A percentile compares a stretch with the other conserved stretches of the same genome.
phyloP scores from a whole-genome alignment of 2,888 invertebrate genomes.

The Ernsta delagoae region DNA sequence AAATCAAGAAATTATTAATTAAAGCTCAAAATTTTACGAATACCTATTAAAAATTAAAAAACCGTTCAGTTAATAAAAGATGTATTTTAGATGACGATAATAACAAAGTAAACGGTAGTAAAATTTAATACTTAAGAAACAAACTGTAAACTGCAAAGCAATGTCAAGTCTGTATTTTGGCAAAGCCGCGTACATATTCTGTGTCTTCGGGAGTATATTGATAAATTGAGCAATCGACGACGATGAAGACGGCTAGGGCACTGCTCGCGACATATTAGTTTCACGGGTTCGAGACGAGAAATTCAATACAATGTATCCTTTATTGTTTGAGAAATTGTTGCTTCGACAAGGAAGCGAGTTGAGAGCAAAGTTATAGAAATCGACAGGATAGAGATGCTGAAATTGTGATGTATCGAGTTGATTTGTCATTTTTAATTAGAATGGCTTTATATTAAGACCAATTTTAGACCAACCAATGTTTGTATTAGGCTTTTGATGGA shows the following conservation, averaged over 20 bases:
- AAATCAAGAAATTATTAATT: no score
- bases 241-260: conserved; percentile 62
- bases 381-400: neutral
- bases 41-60: no score
- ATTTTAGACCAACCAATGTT: no score
- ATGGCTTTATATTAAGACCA: no score
- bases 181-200: conserved; percentile 47
- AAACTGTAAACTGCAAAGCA: neutral
- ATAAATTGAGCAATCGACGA: conserved; percentile 81
- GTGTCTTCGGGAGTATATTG: conserved; percentile 64
- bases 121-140: no score
- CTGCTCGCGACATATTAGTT: conserved; percentile 75
- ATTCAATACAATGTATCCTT: conserved; percentile 55
- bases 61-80: no score
- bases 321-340: conserved; percentile 6
- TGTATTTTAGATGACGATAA: no score
- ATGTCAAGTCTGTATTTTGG: conserved; percentile 6
- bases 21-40: no score
- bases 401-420: no score
- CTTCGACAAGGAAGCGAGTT: neutral
- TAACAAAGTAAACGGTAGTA: no score
- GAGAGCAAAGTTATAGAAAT: neutral
- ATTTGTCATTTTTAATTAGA: no score
- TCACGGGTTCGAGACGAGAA: conserved; percentile 69
- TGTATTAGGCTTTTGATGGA: no score